These are phyloP conservation scores for Holothuria leucospilota DNA, from an alignment of 53 echinoderm and acorn worm genomes.

Conservation along the genomic window DNA sequence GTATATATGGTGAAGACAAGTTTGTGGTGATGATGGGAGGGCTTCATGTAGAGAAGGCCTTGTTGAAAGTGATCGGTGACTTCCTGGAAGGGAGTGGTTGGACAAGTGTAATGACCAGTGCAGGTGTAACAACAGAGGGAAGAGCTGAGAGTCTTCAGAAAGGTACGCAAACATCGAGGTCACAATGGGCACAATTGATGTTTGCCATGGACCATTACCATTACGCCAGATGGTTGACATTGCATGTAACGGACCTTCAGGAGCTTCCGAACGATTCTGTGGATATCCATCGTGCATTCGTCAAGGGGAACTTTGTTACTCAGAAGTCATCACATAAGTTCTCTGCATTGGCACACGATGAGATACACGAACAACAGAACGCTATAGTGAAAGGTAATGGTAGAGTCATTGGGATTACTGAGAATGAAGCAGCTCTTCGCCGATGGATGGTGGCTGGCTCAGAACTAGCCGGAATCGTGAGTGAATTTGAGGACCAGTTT, in stretches of 20 bases:
- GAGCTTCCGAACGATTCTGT: background rate
- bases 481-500: too few species aligned
- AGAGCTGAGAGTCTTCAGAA: constrained; percentile 34
- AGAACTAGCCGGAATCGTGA: too few species aligned
- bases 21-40: constrained; percentile 56
- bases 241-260: constrained; percentile 37
- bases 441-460: constrained; percentile 60
- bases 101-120: constrained; percentile 32
- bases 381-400: constrained; percentile 56
- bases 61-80: constrained; percentile 36
- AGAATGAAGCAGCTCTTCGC: constrained; percentile 51
- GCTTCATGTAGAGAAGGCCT: constrained; percentile 46
- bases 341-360: constrained; percentile 32
- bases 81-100: constrained; percentile 46
- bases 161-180: constrained; percentile 18
- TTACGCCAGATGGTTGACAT: constrained; percentile 57
- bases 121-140: constrained; percentile 47
- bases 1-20: constrained; percentile 43
- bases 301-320: constrained; percentile 42
- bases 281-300: constrained; percentile 2
- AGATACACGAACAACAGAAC: constrained; percentile 48
- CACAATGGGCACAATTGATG: constrained; percentile 38
- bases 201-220: constrained; percentile 52
- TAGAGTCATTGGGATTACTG: too few species aligned
- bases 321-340: constrained; percentile 45